These are phyloP conservation scores for Pristionchus mayeri DNA, from an alignment of 2,888 invertebrate genomes.

Conservation along the genomic window DNA sequence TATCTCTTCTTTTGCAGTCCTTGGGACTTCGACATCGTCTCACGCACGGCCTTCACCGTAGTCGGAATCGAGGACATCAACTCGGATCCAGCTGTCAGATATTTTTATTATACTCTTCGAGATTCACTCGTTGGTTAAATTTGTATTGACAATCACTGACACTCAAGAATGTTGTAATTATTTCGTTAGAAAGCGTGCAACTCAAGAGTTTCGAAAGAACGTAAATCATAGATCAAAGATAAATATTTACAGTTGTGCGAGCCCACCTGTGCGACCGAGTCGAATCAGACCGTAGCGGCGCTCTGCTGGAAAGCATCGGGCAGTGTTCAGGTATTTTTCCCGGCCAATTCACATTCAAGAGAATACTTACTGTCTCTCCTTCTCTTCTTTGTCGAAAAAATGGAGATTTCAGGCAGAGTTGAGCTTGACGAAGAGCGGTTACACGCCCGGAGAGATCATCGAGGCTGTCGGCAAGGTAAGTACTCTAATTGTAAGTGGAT, in stretches of 20 bases:
- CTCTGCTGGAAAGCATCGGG: constrained; percentile 73
- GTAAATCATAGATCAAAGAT: background rate
- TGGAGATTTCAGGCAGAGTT: constrained; percentile 69
- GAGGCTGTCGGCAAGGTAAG: constrained; percentile 53
- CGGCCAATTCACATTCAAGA: background rate
- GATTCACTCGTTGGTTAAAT: too few species aligned
- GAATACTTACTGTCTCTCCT: background rate
- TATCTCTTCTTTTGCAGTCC: constrained; percentile 57
- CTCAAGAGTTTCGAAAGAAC: background rate
- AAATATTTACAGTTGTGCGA: constrained; percentile 66
- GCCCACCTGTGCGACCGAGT: constrained; percentile 65
- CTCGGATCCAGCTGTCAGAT: constrained; percentile 62
- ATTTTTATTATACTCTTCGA: too few species aligned
- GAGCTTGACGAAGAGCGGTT: constrained; percentile 68
- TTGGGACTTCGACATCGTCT: constrained; percentile 76
- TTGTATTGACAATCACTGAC: too few species aligned
- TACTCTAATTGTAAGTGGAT: background rate
- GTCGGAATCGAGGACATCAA: constrained; percentile 76
- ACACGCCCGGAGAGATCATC: constrained; percentile 71
- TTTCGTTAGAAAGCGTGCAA: background rate
- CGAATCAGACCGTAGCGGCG: constrained; percentile 66
- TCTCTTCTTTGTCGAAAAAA: too few species aligned
- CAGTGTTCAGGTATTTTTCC: too few species aligned
- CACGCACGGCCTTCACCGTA: constrained; percentile 72
- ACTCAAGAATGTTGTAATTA: too few species aligned